phyloP scores from a whole-genome alignment of 2,113 vertebrate genomes.

The Ochotona curzoniae region DNA sequence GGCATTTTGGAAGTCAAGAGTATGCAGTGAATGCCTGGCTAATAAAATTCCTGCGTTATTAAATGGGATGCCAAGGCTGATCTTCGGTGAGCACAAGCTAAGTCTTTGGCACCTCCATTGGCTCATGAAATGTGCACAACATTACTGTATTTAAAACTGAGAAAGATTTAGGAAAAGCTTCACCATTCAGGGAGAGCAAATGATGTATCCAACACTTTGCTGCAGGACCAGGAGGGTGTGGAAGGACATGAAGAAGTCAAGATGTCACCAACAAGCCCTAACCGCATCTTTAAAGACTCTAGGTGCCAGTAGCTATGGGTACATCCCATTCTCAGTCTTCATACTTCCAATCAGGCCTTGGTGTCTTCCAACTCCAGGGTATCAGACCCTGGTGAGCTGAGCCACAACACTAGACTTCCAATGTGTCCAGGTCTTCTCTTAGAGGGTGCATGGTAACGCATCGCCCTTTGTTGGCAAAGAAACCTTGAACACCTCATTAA shows the following conservation, averaged over 20 bases:
- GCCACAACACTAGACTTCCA: not conserved
- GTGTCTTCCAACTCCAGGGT: not conserved
- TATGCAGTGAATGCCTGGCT: not conserved
- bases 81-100: accelerated
- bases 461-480: not conserved
- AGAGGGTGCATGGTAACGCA: not conserved
- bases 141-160: not conserved
- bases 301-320: not conserved
- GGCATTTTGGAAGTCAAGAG: not conserved
- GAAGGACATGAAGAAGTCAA: not conserved
- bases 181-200: not conserved
- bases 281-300: not conserved
- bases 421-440: accelerated
- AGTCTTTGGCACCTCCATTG: accelerated
- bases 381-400: too few relatives aligned
- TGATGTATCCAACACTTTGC: not conserved
- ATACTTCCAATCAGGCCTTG: not conserved
- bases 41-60: not conserved
- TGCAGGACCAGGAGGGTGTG: not conserved
- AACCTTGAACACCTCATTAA: not conserved
- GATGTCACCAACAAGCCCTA: not conserved
- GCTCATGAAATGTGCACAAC: not conserved
- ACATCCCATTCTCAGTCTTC: not conserved
- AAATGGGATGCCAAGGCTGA: not conserved
- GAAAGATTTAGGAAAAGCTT: not conserved